phyloP scores from a whole-genome alignment of 1,140 invertebrate species.

The Sesamia nonagrioides region DNA sequence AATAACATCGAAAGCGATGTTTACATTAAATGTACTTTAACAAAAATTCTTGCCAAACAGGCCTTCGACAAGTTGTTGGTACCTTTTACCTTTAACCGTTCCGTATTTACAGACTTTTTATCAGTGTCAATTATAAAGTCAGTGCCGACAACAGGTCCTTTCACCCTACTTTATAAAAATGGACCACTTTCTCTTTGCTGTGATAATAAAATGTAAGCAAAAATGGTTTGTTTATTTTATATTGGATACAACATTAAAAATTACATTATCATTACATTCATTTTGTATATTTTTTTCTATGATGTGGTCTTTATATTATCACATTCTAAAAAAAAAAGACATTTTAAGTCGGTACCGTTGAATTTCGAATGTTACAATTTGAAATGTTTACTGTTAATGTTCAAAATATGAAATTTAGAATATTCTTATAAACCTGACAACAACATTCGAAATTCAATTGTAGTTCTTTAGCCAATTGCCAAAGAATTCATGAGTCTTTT shows the following conservation, averaged over 20 bases:
- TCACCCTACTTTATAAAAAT: constrained; percentile 49
- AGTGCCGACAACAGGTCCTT: constrained; percentile 58
- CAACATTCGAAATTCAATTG: too few relatives aligned
- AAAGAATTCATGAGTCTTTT: too few relatives aligned
- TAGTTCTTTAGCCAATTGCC: too few relatives aligned
- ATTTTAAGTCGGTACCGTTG: too few relatives aligned
- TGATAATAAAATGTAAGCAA: neutral
- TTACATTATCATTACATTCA: too few relatives aligned
- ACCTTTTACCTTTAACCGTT: constrained; percentile 55
- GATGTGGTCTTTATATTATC: too few relatives aligned
- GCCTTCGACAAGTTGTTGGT: neutral
- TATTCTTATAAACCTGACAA: too few relatives aligned
- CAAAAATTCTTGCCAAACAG: constrained; percentile 26
- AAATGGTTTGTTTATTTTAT: neutral
- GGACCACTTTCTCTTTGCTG: constrained; percentile 60
- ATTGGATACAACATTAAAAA: neutral
- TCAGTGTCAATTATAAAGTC: constrained; percentile 71
- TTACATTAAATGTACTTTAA: constrained; percentile 26
- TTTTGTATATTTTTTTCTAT: too few relatives aligned
- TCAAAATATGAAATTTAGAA: too few relatives aligned
- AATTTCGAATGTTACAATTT: too few relatives aligned
- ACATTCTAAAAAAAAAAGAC: too few relatives aligned
- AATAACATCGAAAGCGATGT: neutral
- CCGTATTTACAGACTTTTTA: constrained; percentile 55
- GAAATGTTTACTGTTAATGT: too few relatives aligned